phyloP scores from a whole-genome alignment of 2,888 invertebrate genomes.

The Teleogryllus oceanicus region DNA sequence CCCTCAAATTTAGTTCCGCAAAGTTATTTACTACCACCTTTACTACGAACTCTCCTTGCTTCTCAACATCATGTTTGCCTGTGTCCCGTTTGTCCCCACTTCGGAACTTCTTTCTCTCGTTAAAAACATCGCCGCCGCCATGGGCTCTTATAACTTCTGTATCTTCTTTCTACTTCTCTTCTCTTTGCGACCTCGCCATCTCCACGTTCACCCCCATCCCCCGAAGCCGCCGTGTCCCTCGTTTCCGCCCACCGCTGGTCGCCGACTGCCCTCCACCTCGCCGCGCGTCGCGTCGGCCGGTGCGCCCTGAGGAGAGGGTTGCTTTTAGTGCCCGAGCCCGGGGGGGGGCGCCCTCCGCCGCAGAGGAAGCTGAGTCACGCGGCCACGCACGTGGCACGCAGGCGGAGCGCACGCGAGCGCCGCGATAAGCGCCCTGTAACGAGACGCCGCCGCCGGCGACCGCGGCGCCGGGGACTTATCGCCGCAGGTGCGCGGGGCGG shows the following conservation, averaged over 20 bases:
- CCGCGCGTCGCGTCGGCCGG: too few relatives aligned
- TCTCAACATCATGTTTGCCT: too few relatives aligned
- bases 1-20: too few relatives aligned
- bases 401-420: background rate
- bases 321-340: background rate
- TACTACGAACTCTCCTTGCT: too few relatives aligned
- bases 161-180: too few relatives aligned
- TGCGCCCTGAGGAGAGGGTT: background rate
- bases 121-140: too few relatives aligned
- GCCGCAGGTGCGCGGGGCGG: background rate
- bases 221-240: background rate
- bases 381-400: background rate
- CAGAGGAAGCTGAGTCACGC: background rate
- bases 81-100: too few relatives aligned
- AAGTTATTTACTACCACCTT: too few relatives aligned
- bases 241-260: background rate
- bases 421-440: conserved; percentile 18
- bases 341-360: background rate
- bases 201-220: background rate
- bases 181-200: too few relatives aligned
- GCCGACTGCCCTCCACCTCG: background rate
- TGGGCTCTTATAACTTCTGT: too few relatives aligned
- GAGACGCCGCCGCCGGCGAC: background rate
- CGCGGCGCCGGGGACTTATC: too few relatives aligned
- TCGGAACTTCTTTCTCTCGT: too few relatives aligned